A percentile compares a stretch with the other conserved stretches of the same genome.
phyloP scores from a whole-genome alignment of 2,797 vertebrate genomes.

The Adrianichthys oophorus region DNA sequence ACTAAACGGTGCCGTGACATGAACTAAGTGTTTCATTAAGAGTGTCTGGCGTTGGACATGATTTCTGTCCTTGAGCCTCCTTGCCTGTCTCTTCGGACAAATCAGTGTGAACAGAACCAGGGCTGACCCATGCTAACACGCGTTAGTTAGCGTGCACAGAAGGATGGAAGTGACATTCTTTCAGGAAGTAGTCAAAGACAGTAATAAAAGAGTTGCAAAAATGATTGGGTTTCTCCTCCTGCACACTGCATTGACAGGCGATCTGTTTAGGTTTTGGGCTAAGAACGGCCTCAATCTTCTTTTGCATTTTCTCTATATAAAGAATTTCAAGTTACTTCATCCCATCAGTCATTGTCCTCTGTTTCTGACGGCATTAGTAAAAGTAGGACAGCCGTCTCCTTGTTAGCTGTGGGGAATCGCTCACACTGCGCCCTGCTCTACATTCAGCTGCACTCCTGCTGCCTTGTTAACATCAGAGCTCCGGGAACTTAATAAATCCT shows the following conservation, averaged over 20 bases:
- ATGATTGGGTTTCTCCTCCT: constrained; percentile 4
- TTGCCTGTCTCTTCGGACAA: no score
- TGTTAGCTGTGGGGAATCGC: constrained; percentile 30
- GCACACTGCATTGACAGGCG: constrained; percentile 29
- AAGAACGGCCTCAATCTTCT: constrained; percentile 13
- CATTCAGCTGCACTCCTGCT: constrained; percentile 32
- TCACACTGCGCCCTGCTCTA: constrained; percentile 47
- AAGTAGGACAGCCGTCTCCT: constrained; percentile 54
- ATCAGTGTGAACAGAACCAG: no score
- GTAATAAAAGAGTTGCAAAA: constrained; percentile 15
- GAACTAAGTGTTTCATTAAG: no score
- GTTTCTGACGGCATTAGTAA: constrained; percentile 29
- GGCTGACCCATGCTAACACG: not conserved
- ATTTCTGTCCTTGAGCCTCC: no score
- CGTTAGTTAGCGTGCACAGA: constrained; percentile 11
- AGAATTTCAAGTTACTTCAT: constrained; percentile 3
- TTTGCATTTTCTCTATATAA: constrained; percentile 3
- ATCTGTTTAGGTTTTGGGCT: constrained; percentile 43
- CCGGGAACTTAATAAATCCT: constrained; percentile 32
- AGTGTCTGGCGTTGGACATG: no score
- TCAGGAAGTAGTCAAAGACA: constrained; percentile 8
- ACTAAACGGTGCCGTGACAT: no score
- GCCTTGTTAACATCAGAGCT: constrained; percentile 40
- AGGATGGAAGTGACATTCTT: constrained; percentile 3
- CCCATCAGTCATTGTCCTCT: not conserved